Conservation (phyloP, 2,797 vertebrate genomes). For the Garrulus glandarius region DNA sequence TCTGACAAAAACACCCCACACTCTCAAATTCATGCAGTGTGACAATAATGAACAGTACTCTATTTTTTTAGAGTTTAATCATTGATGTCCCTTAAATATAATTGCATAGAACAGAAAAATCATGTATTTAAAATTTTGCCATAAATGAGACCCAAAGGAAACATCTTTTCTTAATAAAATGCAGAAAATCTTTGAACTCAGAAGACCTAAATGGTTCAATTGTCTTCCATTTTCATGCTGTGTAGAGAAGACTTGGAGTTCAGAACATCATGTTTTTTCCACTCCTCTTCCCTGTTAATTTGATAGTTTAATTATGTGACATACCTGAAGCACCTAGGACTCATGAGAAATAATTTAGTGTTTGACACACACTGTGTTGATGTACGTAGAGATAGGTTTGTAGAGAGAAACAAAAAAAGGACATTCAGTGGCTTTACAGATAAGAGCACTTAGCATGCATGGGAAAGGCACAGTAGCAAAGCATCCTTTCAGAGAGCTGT, state of each 20-base stretch:
- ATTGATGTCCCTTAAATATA: not conserved
- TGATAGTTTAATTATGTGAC: not conserved
- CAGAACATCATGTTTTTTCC: not conserved
- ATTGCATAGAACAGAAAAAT: not conserved
- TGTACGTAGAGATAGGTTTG: not conserved
- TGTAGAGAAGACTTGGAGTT: not conserved
- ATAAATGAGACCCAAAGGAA: not conserved
- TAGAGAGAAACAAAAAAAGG: not conserved
- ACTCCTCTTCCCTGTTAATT: not conserved
- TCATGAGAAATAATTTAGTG: not conserved
- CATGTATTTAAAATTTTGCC: not conserved
- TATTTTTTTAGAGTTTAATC: conserved; percentile 13
- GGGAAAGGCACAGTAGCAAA: not conserved
- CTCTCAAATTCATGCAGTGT: not conserved
- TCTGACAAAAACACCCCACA: not conserved
- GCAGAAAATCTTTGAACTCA: not conserved
- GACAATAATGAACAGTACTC: not conserved
- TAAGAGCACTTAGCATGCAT: not conserved
- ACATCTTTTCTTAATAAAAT: not conserved
- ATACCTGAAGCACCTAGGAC: not conserved
- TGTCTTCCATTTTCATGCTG: not conserved
- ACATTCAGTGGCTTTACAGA: not conserved
- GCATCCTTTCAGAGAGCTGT: not conserved
- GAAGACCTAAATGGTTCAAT: not conserved
- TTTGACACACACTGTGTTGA: not conserved